These are phyloP conservation scores for Penelope pileata DNA, from an alignment of 2,113 vertebrate species.

Conservation along the genomic window DNA sequence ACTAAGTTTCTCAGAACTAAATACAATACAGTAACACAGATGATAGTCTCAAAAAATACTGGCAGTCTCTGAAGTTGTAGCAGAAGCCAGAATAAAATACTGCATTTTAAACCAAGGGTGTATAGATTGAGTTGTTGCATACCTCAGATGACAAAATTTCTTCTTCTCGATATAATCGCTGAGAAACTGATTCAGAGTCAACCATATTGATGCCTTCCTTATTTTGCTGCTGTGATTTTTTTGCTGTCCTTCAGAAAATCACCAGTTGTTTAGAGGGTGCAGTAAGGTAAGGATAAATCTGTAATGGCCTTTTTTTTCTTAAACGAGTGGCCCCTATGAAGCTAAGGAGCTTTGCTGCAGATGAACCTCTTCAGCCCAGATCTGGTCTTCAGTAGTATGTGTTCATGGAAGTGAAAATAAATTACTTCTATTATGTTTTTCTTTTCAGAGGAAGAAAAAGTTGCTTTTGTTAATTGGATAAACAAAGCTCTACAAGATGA, in stretches of 20 bases:
- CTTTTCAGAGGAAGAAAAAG: conserved; percentile 94
- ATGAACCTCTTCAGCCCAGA: neutral
- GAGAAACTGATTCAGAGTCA: neutral
- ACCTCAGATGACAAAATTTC: neutral
- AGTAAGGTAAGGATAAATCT: neutral
- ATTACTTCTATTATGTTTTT: neutral
- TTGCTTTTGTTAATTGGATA: conserved; percentile 98
- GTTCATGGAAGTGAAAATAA: neutral
- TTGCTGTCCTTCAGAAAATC: neutral
- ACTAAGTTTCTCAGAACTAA: neutral
- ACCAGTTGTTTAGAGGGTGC: neutral
- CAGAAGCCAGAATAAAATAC: neutral
- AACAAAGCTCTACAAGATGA: conserved; percentile 94
- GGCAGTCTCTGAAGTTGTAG: neutral
- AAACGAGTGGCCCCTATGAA: neutral
- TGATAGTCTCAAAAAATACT: neutral
- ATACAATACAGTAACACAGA: neutral
- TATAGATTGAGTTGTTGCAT: neutral
- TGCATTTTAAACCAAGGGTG: neutral
- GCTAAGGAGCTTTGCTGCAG: neutral
- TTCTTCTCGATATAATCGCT: neutral
- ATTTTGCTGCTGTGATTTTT: neutral
- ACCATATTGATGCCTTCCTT: neutral
- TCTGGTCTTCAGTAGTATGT: neutral
- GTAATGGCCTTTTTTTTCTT: neutral